Evolutionary conservation across 2,888 invertebrate genomes (phyloP).

Genomic region (Spodoptera littoralis): DNA sequence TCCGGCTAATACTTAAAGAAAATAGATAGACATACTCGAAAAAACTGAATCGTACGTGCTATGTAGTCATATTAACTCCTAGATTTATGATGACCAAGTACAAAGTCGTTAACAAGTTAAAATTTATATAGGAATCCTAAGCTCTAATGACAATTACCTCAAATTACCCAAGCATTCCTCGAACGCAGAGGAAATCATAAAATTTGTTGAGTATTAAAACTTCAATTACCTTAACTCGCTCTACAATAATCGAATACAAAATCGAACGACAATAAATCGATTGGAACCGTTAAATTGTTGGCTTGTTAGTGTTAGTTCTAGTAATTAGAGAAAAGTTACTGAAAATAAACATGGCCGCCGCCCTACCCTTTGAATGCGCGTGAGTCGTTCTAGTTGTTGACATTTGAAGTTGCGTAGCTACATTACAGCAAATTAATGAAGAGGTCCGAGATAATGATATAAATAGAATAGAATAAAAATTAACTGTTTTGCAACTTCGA

Average conservation of each 20-base stretch:
- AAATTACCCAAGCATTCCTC: constrained; percentile 44
- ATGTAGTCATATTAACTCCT: too few species aligned
- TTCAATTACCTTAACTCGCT: constrained; percentile 24
- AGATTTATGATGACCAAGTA: too few species aligned
- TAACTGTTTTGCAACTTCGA: too few species aligned
- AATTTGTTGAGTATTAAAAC: constrained; percentile 39
- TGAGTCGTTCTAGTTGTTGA: constrained; percentile 1
- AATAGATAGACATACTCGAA: too few species aligned
- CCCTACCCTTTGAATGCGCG: constrained; percentile 3
- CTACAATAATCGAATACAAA: constrained; percentile 36
- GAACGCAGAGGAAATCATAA: constrained; percentile 47
- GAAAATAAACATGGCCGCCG: constrained; percentile 9
- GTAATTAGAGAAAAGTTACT: constrained; percentile 34
- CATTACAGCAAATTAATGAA: too few species aligned
- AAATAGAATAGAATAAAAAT: too few species aligned
- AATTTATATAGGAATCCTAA: constrained; percentile 29
- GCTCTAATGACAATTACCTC: constrained; percentile 43
- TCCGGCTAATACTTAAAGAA: too few species aligned
- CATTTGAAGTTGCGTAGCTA: background rate
- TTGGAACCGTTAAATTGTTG: constrained; percentile 8
- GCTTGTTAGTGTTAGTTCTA: constrained; percentile 4
- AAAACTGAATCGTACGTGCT: too few species aligned
- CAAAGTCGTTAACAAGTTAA: too few species aligned
- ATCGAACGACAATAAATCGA: constrained; percentile 26
- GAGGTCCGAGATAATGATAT: too few species aligned